Conservation (phyloP, 2,797 vertebrate genomes). For the Melanotaenia pygmaea region DNA sequence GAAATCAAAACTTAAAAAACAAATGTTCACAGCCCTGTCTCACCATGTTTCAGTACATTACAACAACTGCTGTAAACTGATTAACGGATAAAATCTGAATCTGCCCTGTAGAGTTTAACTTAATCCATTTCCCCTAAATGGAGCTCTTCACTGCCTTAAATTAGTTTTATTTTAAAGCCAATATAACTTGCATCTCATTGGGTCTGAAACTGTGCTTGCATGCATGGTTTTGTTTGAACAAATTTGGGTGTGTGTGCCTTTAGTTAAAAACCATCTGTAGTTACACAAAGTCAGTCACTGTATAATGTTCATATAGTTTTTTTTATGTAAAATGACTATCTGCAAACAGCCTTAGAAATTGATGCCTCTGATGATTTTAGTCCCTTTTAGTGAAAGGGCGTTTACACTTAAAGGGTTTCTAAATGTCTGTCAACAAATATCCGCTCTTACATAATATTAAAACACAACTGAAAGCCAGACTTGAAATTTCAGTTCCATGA, state of each 20-base stretch:
- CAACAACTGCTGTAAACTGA: not conserved
- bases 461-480: conserved; percentile 7
- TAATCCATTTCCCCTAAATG: not conserved
- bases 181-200: no score
- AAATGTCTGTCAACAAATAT: conserved; percentile 11
- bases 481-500: conserved; percentile 14
- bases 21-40: not conserved
- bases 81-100: not conserved
- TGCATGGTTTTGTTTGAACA: conserved; percentile 1
- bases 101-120: not conserved
- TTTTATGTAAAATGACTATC: conserved; percentile 1
- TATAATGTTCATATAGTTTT: not conserved
- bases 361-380: not conserved
- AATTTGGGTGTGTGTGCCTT: conserved; percentile 8
- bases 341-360: conserved; percentile 5
- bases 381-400: not conserved
- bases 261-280: not conserved
- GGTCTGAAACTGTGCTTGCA: not conserved
- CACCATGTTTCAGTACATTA: not conserved
- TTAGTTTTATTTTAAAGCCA: no score
- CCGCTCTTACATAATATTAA: conserved; percentile 7
- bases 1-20: not conserved
- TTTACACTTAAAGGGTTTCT: not conserved
- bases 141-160: not conserved
- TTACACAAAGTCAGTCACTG: not conserved